These are phyloP conservation scores for Chrysochloris asiatica DNA, from an alignment of 2,113 vertebrate species.

Conservation along the genomic window DNA sequence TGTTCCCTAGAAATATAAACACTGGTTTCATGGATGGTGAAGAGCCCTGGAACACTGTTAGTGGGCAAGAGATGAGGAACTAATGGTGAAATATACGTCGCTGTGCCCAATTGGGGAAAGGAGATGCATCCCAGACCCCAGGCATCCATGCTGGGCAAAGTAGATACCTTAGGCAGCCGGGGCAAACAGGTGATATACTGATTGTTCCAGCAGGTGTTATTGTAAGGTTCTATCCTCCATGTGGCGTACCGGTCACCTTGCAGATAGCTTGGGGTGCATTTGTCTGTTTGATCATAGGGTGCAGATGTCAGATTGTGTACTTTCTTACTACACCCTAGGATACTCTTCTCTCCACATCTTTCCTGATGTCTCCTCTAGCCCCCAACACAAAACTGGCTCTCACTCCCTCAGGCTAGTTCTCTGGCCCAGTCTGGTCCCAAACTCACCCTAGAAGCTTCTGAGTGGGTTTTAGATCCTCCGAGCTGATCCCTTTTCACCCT, in stretches of 20 bases:
- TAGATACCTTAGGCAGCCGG: conserved; percentile 74
- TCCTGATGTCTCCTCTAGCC: conserved; percentile 20
- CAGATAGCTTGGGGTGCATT: conserved; percentile 66
- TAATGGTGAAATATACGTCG: neutral
- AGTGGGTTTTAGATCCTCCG: neutral
- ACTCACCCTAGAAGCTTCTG: neutral
- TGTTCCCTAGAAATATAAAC: conserved; percentile 15
- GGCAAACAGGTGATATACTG: conserved; percentile 70
- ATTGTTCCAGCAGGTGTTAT: conserved; percentile 66
- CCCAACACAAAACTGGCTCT: neutral
- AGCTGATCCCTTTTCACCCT: neutral
- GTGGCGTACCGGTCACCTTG: conserved; percentile 33
- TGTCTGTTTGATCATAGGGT: conserved; percentile 59
- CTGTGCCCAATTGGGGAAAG: neutral
- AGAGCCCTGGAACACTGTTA: neutral
- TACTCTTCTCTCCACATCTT: neutral
- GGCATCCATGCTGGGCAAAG: neutral
- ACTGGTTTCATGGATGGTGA: conserved; percentile 3
- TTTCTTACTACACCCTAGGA: neutral
- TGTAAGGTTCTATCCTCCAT: conserved; percentile 73
- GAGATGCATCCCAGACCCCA: neutral
- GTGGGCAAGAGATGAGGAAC: neutral
- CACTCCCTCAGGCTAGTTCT: neutral
- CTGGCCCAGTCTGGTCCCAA: neutral
- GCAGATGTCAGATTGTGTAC: conserved; percentile 33